phyloP scores from a whole-genome alignment of 2,113 vertebrate species.

The Lamprologus ornatipinnis region DNA sequence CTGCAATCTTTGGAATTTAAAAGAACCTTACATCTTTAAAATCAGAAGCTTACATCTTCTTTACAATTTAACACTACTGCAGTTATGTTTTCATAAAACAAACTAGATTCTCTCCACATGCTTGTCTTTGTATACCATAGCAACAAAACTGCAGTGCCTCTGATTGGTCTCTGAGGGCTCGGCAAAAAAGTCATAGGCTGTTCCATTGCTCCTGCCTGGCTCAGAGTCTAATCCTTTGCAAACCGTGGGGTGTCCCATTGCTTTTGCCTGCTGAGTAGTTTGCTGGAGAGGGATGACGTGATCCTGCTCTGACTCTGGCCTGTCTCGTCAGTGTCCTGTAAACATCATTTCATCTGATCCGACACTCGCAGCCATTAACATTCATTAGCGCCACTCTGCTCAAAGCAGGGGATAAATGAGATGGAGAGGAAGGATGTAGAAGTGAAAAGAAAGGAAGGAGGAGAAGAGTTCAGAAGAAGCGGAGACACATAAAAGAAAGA shows the following conservation, averaged over 20 bases:
- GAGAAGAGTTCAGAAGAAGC: conserved; percentile 26
- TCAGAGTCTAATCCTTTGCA: conserved; percentile 31
- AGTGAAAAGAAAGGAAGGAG: conserved; percentile 20
- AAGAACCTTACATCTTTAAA: background rate
- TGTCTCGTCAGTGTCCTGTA: conserved; percentile 34
- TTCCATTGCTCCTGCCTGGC: conserved; percentile 29
- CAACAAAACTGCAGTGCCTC: conserved; percentile 54
- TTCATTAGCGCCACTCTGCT: conserved; percentile 44
- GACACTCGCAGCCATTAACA: conserved; percentile 53
- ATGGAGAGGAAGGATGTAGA: background rate
- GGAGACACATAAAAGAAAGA: conserved; percentile 22
- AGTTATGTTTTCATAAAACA: conserved; percentile 14
- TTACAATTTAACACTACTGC: conserved; percentile 1
- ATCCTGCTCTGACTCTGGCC: conserved; percentile 25
- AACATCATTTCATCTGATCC: conserved; percentile 48
- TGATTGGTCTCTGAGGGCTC: conserved; percentile 49
- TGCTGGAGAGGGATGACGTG: background rate
- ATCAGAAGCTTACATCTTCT: background rate
- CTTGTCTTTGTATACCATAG: conserved; percentile 57
- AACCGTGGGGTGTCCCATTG: conserved; percentile 15
- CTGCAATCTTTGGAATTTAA: background rate
- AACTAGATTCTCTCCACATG: conserved; percentile 40
- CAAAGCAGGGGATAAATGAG: conserved; percentile 30
- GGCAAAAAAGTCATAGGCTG: background rate
- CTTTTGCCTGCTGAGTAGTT: conserved; percentile 21